These are phyloP conservation scores for Lepidurus arcticus DNA, from an alignment of 1,140 invertebrate genomes.

Conservation along the genomic window DNA sequence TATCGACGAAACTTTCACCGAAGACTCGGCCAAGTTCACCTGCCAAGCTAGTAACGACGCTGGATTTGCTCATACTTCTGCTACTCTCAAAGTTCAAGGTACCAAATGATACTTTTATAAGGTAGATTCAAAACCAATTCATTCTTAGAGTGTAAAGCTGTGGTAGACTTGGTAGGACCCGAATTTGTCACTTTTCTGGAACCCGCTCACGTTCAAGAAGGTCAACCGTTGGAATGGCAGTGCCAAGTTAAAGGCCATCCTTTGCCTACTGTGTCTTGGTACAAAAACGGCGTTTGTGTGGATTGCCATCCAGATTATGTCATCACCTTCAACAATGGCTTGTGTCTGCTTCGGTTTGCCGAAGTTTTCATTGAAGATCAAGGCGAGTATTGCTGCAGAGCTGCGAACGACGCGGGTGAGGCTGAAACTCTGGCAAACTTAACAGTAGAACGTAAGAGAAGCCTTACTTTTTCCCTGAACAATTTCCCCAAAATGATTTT, in stretches of 20 bases:
- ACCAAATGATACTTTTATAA: slow-evolving; percentile 26
- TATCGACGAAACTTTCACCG: slow-evolving; percentile 73
- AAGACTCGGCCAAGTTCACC: slow-evolving; percentile 72
- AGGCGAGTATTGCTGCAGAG: slow-evolving; percentile 54
- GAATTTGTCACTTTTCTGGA: slow-evolving; percentile 58
- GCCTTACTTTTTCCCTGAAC: background rate
- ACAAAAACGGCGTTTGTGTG: slow-evolving; percentile 64
- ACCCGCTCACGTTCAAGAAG: slow-evolving; percentile 58
- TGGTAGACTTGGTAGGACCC: slow-evolving; percentile 59
- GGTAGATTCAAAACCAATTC: slow-evolving; percentile 24
- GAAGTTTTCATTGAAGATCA: slow-evolving; percentile 54
- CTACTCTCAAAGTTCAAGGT: slow-evolving; percentile 69
- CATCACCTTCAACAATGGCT: slow-evolving; percentile 48
- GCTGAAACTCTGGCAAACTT: slow-evolving; percentile 48
- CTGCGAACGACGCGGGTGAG: slow-evolving; percentile 51
- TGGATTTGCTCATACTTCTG: slow-evolving; percentile 65
- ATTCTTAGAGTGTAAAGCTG: slow-evolving; percentile 55
- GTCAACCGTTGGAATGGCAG: slow-evolving; percentile 58
- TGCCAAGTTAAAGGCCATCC: slow-evolving; percentile 62
- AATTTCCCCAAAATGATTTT: background rate
- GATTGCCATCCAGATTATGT: slow-evolving; percentile 65
- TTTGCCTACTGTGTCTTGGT: slow-evolving; percentile 71
- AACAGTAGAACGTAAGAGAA: slow-evolving; percentile 47
- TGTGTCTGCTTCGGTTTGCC: slow-evolving; percentile 54
- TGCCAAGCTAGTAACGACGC: slow-evolving; percentile 61